Base-by-base conservation (phyloP, 1,140 invertebrate species). In the Drosophila subpulchrella region DNA sequence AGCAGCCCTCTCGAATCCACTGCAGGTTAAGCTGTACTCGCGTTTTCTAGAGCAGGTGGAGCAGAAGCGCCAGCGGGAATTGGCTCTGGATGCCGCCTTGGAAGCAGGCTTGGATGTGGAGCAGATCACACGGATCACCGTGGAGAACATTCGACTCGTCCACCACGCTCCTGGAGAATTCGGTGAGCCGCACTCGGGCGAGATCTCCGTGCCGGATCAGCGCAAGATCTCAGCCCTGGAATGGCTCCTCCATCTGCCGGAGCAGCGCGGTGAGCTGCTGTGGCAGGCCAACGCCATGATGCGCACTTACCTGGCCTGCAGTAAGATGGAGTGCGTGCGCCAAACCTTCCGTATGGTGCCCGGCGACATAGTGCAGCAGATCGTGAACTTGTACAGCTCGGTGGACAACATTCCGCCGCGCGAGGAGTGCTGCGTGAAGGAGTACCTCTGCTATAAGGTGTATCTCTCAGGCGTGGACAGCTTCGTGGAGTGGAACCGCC, bases 251-350 rank as follows among this genome's bases (percentile, higher is more conserved):
- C 96, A 97, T 86, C 96, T 97, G 91, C 93, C 94, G 6, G 94
- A 94, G 46, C 97, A 98, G 92, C 92, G 96, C 44, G 93, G 95
- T 42, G 97, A 98, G 92, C 95, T 96, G 11, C 84, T 99, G 5
- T 95, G 95, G 93, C 96, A 98, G 90, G 96, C 96, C 3, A 98
- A 98, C 94, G 95, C 97, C n/a, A 94, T 98, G 71, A 96, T 98
- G 79, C 95, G 97, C 63, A 94, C 94, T 46, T 98, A 98, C 91
- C 91, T 98, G 51, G 94, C 93, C 4, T 91, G 94, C 47, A 93
- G 93, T 2, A 96, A 95, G 90, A 84, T 96, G 34, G 95, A 95
- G 79, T 96, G 96, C 61, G 95, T 96, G 17, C 93, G 95, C 38
- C 93, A 94, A 65, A 94, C 95, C 17, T 96, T 96, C 81, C 93